phyloP scores from a whole-genome alignment of 2,888 invertebrate species.

The Yponomeuta malinellus region DNA sequence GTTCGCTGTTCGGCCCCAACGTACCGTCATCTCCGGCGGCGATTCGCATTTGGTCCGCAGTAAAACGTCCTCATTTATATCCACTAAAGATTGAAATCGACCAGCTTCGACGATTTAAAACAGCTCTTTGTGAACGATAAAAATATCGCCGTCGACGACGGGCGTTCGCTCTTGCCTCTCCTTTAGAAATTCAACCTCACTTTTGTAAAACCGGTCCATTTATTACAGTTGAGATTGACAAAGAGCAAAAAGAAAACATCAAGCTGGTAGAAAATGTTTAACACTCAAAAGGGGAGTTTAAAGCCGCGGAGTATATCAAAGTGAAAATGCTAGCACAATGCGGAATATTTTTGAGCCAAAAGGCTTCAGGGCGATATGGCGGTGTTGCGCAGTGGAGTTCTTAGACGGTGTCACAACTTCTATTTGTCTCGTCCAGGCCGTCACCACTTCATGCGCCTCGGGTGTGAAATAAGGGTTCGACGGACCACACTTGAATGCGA shows the following conservation, averaged over 20 bases:
- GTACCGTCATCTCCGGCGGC: conserved; percentile 4
- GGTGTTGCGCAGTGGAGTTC: conserved; percentile 23
- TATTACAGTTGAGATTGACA: background rate
- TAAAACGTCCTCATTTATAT: conserved; percentile 30
- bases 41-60: background rate
- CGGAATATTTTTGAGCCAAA: conserved; percentile 44
- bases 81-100: conserved; percentile 29
- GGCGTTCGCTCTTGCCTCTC: background rate
- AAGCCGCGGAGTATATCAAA: conserved; percentile 32
- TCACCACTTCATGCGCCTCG: conserved; percentile 10
- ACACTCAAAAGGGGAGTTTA: conserved; percentile 31
- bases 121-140: conserved; percentile 7
- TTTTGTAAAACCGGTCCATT: background rate
- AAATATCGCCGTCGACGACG: conserved; percentile 2
- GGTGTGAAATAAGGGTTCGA: conserved; percentile 4
- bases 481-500: background rate
- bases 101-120: conserved; percentile 17
- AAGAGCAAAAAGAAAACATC: conserved; percentile 18
- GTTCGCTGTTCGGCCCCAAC: conserved; percentile 16
- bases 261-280: conserved; percentile 14
- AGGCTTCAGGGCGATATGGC: conserved; percentile 25
- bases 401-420: conserved; percentile 23
- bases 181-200: background rate
- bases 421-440: conserved; percentile 30
- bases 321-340: conserved; percentile 36